phyloP scores from a whole-genome alignment of 92 coral and sea anemone species.

The Micromussa lordhowensis region DNA sequence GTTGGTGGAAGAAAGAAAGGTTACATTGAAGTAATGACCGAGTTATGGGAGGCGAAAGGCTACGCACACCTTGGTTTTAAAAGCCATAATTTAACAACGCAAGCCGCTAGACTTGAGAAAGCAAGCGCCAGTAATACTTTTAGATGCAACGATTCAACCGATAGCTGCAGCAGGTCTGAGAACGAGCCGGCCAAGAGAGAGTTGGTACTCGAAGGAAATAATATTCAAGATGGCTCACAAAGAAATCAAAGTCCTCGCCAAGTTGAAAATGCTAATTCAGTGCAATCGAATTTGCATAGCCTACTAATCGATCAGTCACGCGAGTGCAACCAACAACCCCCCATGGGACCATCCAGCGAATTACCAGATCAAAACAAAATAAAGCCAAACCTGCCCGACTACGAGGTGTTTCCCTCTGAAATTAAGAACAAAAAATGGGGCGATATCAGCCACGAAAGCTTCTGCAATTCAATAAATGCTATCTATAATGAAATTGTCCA shows the following conservation, averaged over 20 bases:
- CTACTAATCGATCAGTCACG: constrained; percentile 4
- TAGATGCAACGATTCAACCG: too few species aligned
- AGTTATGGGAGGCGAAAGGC: constrained; percentile 41
- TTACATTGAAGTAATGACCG: constrained; percentile 33
- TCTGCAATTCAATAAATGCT: too few species aligned
- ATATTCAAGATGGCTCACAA: not conserved
- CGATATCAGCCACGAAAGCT: constrained; percentile 44
- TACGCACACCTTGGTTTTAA: constrained; percentile 29
- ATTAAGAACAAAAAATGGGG: constrained; percentile 54
- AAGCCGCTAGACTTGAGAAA: constrained; percentile 18
- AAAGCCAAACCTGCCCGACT: constrained; percentile 55
- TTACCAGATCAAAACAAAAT: constrained; percentile 24
- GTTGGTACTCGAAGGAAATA: constrained; percentile 7
- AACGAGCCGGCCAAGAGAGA: too few species aligned
- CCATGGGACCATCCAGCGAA: constrained; percentile 11
- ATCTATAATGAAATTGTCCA: too few species aligned
- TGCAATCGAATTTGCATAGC: constrained; percentile 9
- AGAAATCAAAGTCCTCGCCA: constrained; percentile 9
- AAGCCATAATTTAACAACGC: constrained; percentile 15
- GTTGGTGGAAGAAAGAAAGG: constrained; percentile 42
- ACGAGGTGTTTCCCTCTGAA: constrained; percentile 54
- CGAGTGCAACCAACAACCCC: constrained; percentile 7
- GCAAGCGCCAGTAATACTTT: constrained; percentile 4
- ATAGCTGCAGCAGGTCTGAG: constrained; percentile 11
- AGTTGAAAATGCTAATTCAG: too few species aligned